Conservation (phyloP, 2,113 vertebrate species). For the Alexandromys fortis region DNA sequence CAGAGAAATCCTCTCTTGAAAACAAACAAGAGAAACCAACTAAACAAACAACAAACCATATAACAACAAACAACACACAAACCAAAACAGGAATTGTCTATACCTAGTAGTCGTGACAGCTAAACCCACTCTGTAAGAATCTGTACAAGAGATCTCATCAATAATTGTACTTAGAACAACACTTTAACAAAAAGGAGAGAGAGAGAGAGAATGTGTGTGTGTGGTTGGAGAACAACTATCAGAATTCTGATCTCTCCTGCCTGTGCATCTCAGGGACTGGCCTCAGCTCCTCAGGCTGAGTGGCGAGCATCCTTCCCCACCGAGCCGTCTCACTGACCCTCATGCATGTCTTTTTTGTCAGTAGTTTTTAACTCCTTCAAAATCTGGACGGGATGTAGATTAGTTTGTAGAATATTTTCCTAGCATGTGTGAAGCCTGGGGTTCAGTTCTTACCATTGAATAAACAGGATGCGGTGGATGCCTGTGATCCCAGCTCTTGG, state of each 20-base stretch:
- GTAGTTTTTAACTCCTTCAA: not conserved
- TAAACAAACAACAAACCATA: not conserved
- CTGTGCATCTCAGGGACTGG: not conserved
- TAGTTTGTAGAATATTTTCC: not conserved
- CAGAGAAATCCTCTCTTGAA: not conserved
- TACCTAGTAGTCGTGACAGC: not conserved
- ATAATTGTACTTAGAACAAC: not conserved
- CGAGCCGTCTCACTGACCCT: not conserved
- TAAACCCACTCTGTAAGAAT: not conserved
- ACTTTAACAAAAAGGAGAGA: not conserved
- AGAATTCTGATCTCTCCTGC: not conserved
- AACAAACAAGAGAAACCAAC: constrained; percentile 5
- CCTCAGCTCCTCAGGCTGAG: not conserved
- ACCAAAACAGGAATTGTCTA: not conserved
- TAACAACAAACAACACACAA: not conserved
- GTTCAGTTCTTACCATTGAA: not conserved
- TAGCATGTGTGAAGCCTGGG: not conserved
- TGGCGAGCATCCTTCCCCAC: not conserved
- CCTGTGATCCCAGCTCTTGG: not conserved
- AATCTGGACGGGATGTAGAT: not conserved
- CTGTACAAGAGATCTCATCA: not conserved
- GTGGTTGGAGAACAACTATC: not conserved
- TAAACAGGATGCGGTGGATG: not conserved
- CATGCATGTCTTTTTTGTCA: not conserved
- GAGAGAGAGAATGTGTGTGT: not conserved